phyloP scores from a whole-genome alignment of 2,888 invertebrate genomes.

The Chironomus riparius region DNA sequence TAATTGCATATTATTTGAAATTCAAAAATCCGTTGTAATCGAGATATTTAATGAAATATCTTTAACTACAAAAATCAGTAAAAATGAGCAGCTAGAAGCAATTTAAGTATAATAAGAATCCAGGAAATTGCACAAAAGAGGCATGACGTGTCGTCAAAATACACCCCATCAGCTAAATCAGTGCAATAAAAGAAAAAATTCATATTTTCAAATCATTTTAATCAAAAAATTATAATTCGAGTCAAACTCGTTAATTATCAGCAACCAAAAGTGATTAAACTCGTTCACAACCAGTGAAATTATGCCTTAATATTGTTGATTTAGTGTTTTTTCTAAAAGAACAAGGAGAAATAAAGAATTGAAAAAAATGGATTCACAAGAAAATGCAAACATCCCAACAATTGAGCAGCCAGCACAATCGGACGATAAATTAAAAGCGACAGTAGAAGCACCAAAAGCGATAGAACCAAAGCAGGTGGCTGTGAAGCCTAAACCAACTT shows the following conservation, averaged over 20 bases:
- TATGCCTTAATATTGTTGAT: slow-evolving; percentile 21
- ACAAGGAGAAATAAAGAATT: background rate
- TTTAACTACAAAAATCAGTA: no score
- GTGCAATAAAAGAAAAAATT: slow-evolving; percentile 15
- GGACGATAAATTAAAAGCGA: background rate
- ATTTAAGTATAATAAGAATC: no score
- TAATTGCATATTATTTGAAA: no score
- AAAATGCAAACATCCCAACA: background rate
- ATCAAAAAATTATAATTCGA: slow-evolving; percentile 8
- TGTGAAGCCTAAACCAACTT: slow-evolving; percentile 18
- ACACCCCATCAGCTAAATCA: background rate
- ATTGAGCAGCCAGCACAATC: background rate
- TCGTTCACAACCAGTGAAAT: slow-evolving; percentile 16
- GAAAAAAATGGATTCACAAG: background rate
- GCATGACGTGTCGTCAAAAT: background rate
- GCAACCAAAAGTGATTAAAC: slow-evolving; percentile 17
- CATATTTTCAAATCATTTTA: background rate
- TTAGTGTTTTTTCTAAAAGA: slow-evolving; percentile 8
- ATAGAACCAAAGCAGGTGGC: background rate
- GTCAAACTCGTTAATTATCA: slow-evolving; percentile 14
- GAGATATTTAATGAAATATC: no score
- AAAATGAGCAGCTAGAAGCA: no score
- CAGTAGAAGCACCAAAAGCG: background rate
- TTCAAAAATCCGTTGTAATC: no score
- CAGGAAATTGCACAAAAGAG: background rate